Base-by-base conservation (phyloP, 2,797 vertebrate genomes). In the Acrocephalus scirpaceus region DNA sequence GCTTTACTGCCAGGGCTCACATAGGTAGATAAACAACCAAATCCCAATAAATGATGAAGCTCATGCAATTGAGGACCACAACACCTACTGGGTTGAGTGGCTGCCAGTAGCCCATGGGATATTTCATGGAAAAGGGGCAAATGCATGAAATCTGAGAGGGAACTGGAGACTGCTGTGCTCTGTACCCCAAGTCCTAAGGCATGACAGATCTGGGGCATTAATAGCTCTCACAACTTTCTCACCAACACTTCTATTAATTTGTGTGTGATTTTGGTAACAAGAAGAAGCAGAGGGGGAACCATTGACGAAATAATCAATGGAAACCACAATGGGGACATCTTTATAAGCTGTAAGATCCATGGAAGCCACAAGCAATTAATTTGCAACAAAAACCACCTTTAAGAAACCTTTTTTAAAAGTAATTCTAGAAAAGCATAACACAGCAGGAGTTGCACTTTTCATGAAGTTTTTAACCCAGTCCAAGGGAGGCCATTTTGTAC, bases 291-390 rank as follows among this genome's bases (percentile, higher is more conserved):
- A 5, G 18, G 15, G 23, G 3, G 4, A 90, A 6, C 27, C 5
- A 22, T 57, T 25, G 10, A 30, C 40, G 25, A 91, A 95, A 81
- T 64, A 70, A 86, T 78, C 36, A 60, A 36, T 66, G 19, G 36
- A 86, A 94, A 62, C 27, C 36, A 77, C 23, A 79, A 50, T 22
- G n/a, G 50, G 18, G 32, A 67, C 44, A 88, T 66, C 51, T 81
- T 94, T 86, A 70, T 76, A 66, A 56, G 62, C 51, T 81, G 60
- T 34, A 73, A 82, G 79, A 73, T 73, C 70, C 70, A 42, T 61
- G 51, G 48, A 88, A 90, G 48, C 45, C 79, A 90, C 78, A 78
- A 83, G 73, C 42, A 94, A 94, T 90, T 86, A 81, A 88, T 96
- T 56, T 88, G 47, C 36, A 88, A 62, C 56, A 91, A 78, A 86